Evolutionary conservation across 2,888 invertebrate genomes (phyloP), one percentile per base, ranked within the genome.

Genomic region (Drosophila infuscata): DNA sequence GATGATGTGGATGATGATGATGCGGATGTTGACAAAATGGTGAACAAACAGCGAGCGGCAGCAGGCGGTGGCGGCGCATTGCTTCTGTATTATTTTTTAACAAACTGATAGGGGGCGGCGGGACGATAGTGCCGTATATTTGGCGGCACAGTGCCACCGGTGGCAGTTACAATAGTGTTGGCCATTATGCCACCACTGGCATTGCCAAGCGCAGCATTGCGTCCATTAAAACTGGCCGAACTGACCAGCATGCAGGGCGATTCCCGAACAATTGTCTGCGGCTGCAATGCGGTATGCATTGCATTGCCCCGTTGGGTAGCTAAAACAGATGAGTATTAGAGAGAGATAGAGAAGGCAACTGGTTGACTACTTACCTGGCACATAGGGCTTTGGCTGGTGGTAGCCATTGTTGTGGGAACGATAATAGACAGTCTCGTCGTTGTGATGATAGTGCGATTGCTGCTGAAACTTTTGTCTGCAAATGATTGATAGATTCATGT

Each of bases 401-500:
- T 92, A 91, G 68, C 83, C 82, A 66, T 89, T 91, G 61, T 91
- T 91, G 66, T 92, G 92, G 78, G 91, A 91, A 80, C 92, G 92
- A 74, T 92, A 92, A 60, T 92, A 92, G 77, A 92, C 91, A 88
- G 91, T 90, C 84, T 92, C 91, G 71, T 92, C 91, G 81, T 92
- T 92, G 82, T 91, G 91, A 80, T 92, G 92, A 89, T 91, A 92
- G 81, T 92, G 92, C 79, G 92, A 89, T 87, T 91, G 92, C 71
- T 83, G 91, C 73, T 90, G 91, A 83, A 90, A 92, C 85, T 92
- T 92, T 77, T 91, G 91, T 86, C 91, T 91, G 68, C 11, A 62
- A 65, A 29, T 33, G n/a, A 25, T 38, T 33, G 15, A 29, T 30
- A 20, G 12, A 25, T 20, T 33, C 9, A 33, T 65, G 33, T 5